Base-by-base conservation (phyloP, 2,797 vertebrate genomes). In the Cossypha caffra region DNA sequence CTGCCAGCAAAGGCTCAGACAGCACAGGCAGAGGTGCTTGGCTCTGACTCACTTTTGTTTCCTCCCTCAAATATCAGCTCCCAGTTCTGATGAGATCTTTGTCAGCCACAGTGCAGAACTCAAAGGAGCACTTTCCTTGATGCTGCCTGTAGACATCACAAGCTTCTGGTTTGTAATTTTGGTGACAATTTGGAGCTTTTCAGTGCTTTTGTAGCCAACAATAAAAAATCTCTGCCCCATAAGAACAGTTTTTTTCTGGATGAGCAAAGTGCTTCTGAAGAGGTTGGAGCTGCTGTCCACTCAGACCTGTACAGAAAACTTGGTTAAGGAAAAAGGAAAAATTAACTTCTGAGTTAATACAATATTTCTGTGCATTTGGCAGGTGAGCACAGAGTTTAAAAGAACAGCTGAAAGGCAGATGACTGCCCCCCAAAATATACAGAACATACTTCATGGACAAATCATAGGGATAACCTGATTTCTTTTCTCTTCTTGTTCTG, bases 21-120 rank as follows among this genome's bases (percentile, higher is more conserved):
- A 31, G 67, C 9, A 2, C 2, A 8, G 28, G 7, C 26, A 23
- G 16, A 75, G 38, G 8, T 33, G 48, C 58, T 13, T 0, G 1
- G 21, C 58, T 59, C 68, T 67, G 57, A 28, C 0, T 28, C 11
- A 1, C 17, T 61, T 43, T 23, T 35, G 6, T 52, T 37, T 10
- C 68, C 37, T 47, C 8, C 47, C 50, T 40, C 57, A 20, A 67
- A 33, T 31, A 13, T 10, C 58, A 78, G 17, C 50, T 57, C 42
- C 54, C 35, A 5, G 35, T 5, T 75, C 75, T 71, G 33, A 31
- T 33, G 37, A 37, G 52, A 24, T 25, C 66, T 42, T 61, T 54
- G 66, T 72, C 42, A 28, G 23, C 24, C 16, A 64, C 50, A 31
- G 25, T 28, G 43, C 43, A 81, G 26, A 85, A 24, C 25, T 45